Conservation (phyloP, 2,113 vertebrate species). For the Limanda limanda region DNA sequence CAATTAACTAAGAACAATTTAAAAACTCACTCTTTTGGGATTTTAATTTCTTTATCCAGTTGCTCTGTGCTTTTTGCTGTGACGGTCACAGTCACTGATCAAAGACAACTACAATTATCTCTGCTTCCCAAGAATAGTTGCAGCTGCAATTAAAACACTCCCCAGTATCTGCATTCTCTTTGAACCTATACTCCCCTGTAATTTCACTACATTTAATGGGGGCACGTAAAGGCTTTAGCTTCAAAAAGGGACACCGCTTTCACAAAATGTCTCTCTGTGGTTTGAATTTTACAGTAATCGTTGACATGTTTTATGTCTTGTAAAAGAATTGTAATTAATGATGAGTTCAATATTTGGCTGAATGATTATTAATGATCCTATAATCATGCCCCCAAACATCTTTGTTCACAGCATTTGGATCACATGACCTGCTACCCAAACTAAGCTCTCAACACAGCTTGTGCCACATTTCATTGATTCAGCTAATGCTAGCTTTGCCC, state of each 20-base stretch:
- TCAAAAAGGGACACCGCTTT: too few relatives aligned
- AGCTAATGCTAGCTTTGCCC: slow-evolving; percentile 3
- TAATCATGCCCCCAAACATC: background rate
- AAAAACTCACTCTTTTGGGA: background rate
- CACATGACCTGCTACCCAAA: background rate
- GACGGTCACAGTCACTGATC: background rate
- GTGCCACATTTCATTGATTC: slow-evolving; percentile 22
- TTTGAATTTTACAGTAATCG: too few relatives aligned
- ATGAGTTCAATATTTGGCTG: background rate
- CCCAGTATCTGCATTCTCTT: background rate
- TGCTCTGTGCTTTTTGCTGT: background rate
- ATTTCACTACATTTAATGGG: background rate
- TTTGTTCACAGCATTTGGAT: background rate
- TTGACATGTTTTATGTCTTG: too few relatives aligned
- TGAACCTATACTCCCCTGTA: background rate
- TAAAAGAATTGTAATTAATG: background rate
- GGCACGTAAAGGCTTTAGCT: too few relatives aligned
- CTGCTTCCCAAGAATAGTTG: background rate
- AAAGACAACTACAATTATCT: background rate
- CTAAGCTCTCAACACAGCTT: slow-evolving; percentile 26
- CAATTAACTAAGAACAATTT: too few relatives aligned
- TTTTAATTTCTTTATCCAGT: background rate
- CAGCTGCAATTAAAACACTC: background rate
- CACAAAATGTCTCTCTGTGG: background rate
- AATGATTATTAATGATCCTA: background rate